These are phyloP conservation scores for Oscarella lobularis DNA, from an alignment of 37 sponge, comb jelly and placozoan species.

Conservation along the genomic window DNA sequence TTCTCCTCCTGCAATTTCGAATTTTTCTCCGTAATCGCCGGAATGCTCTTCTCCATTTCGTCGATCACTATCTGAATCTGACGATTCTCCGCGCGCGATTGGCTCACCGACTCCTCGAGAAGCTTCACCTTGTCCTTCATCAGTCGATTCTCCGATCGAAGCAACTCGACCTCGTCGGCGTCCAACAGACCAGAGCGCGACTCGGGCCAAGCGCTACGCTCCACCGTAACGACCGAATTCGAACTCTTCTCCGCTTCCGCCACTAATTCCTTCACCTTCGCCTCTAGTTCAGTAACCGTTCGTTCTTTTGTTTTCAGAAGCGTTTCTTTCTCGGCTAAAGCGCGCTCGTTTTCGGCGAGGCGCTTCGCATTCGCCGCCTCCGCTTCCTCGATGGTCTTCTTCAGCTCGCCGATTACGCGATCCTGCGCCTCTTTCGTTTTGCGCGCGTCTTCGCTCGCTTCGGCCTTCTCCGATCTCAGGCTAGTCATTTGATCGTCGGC, in stretches of 20 bases:
- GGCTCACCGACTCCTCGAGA: neutral
- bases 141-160: neutral
- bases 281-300: neutral
- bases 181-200: neutral
- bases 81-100: neutral
- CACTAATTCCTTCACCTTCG: neutral
- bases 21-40: neutral
- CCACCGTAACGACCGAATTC: neutral
- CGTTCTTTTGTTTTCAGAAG: neutral
- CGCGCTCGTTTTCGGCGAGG: neutral
- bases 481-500: neutral
- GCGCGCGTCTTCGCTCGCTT: neutral
- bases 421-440: neutral
- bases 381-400: neutral
- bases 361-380: neutral
- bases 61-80: neutral
- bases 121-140: neutral
- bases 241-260: neutral
- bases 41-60: slow-evolving; percentile 1
- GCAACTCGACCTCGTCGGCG: neutral
- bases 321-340: neutral
- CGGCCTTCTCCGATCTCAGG: neutral
- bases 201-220: neutral
- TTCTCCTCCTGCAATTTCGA: neutral
- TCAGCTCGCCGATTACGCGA: neutral